These are phyloP conservation scores for Gortyna flavago DNA, from an alignment of 2,888 invertebrate species.

Conservation along the genomic window DNA sequence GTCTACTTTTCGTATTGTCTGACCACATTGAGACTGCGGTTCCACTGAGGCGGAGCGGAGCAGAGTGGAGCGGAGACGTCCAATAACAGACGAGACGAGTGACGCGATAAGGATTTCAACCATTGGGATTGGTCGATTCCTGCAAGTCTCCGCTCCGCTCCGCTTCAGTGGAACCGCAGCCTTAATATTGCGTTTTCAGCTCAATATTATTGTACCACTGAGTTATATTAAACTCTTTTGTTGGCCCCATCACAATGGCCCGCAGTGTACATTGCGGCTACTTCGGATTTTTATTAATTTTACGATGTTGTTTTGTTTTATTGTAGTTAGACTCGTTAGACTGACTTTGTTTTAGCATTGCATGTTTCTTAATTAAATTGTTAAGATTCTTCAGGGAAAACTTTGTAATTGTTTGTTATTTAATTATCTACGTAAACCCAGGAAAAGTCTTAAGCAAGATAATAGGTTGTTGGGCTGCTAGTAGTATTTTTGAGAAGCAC, in stretches of 20 bases:
- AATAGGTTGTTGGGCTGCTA: neutral
- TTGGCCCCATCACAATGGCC: conserved; percentile 70
- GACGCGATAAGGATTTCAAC: no score
- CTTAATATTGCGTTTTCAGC: conserved; percentile 76
- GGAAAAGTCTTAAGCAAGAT: neutral
- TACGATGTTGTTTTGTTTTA: conserved; percentile 13
- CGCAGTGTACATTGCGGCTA: conserved; percentile 59
- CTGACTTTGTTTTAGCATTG: conserved; percentile 8
- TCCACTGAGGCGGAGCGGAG: no score
- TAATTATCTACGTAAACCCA: neutral
- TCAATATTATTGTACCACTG: conserved; percentile 72
- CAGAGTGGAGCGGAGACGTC: no score
- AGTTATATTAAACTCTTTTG: conserved; percentile 79
- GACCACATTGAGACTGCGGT: conserved; percentile 70
- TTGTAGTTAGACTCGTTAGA: neutral
- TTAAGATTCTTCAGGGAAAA: neutral
- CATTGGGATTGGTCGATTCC: no score
- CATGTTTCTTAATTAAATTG: neutral
- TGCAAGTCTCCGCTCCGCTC: no score
- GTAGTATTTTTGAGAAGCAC: neutral
- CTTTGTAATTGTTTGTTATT: neutral
- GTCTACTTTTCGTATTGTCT: conserved; percentile 60
- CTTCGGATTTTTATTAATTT: conserved; percentile 52
- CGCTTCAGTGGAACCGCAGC: no score
- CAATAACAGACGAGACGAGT: no score